Conservation (phyloP, 2,797 vertebrate species). For the Manis pentadactyla region DNA sequence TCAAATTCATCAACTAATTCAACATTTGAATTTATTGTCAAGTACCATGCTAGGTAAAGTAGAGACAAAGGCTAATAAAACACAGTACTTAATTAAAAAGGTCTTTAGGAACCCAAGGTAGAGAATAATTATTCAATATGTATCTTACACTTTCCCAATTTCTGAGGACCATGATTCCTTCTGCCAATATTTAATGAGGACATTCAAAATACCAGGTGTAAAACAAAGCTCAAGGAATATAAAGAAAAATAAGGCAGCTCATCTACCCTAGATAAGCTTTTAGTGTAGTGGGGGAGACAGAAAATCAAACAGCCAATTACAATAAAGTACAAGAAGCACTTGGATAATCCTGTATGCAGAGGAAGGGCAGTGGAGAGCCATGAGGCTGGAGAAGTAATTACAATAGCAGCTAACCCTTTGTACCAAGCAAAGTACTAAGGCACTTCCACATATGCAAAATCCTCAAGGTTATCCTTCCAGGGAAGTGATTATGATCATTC, state of each 20-base stretch:
- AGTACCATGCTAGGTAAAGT: not conserved
- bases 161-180: not conserved
- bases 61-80: constrained; percentile 6
- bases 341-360: not conserved
- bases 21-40: not conserved
- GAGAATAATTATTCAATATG: constrained; percentile 11
- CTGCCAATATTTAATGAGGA: constrained; percentile 10
- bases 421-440: not conserved
- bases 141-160: not conserved
- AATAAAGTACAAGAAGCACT: constrained; percentile 2
- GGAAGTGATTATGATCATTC: not conserved
- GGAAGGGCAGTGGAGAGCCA: not conserved
- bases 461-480: not conserved
- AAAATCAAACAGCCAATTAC: constrained; percentile 25
- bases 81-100: not conserved
- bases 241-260: constrained; percentile 7
- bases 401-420: not conserved
- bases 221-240: not conserved
- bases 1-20: constrained; percentile 28
- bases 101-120: not conserved
- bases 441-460: not conserved
- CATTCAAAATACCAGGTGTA: constrained; percentile 19
- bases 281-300: not conserved
- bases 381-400: not conserved
- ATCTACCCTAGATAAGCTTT: not conserved